Evolutionary conservation across 2,797 vertebrate genomes (phyloP), one percentile per base, ranked within the genome.

Genomic region (Crax fasciolata): DNA sequence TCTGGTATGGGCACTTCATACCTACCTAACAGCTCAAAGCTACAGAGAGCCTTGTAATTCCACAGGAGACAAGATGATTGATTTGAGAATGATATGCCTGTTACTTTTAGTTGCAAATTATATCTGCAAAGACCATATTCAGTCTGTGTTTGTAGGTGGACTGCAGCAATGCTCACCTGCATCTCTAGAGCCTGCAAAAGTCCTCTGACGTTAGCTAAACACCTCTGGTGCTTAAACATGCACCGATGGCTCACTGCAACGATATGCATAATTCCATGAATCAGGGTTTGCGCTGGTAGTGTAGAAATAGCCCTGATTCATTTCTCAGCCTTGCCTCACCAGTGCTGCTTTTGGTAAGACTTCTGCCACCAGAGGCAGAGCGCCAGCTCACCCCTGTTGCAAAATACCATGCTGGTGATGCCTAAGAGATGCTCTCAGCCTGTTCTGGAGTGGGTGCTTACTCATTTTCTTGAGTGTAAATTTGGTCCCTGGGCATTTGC

Each of bases 401-500:
- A 89, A 95, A 95, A 84, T 27, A 38, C 35, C 12, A 0, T 35
- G 27, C 32, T 11, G 38, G 25, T 32, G 38, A 77, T 39, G 23
- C 49, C 72, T 65, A 59, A 79, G 52, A 90, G 90, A 48, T 92
- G 90, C 86, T 90, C 79, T 72, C 61, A 30, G 32, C 65, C 70
- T 48, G 6, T 54, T 81, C 93, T 77, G 72, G 71, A 85, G 75
- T 35, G 49, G 10, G 9, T 82, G 84, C 92, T 95, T 94, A 83
- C 89, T 96, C 90, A 96, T 58, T 75, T 78, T 78, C 19, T 28
- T 10, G 71, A 68, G 61, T 12, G 75, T 66, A 62, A 44, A 82
- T 75, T 16, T 81, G 66, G 70, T 87, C 82, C 58, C 57, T 95
- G 80, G 84, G 94, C 93, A 94, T 96, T 94, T 90, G 70, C 72